A percentile compares a stretch with the other conserved stretches of the same genome.
Conservation (phyloP, 2,113 vertebrate genomes). For the Psittacula cyanocephala region DNA sequence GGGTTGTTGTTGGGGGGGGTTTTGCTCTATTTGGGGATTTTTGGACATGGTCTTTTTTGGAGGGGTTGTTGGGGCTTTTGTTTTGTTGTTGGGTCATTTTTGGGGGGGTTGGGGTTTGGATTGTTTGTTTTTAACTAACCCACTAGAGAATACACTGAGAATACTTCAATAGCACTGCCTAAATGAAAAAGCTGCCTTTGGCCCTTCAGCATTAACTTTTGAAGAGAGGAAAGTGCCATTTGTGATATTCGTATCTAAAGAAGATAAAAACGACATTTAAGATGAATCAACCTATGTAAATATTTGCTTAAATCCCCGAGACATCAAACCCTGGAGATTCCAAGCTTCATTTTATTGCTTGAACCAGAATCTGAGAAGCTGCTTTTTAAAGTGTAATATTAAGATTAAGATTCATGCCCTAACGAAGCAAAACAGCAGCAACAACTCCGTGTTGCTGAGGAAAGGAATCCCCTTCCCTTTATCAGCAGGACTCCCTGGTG, state of each 20-base stretch:
- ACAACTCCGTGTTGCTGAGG: background rate
- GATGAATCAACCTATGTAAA: background rate
- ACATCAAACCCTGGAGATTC: background rate
- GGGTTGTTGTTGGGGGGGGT: fast-evolving
- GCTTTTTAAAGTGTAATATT: background rate
- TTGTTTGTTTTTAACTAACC: background rate
- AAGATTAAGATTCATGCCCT: background rate
- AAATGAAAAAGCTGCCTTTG: background rate
- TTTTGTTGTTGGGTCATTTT: background rate
- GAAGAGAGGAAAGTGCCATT: background rate
- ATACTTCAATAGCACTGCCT: background rate
- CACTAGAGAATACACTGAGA: background rate
- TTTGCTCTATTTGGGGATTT: background rate
- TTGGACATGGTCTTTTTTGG: background rate
- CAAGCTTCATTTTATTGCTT: background rate
- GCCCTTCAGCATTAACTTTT: background rate
- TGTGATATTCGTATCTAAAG: background rate
- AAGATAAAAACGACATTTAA: background rate
- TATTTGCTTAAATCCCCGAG: background rate
- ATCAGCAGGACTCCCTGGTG: background rate
- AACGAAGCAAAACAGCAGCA: background rate
- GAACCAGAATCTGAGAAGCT: background rate
- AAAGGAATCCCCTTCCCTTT: background rate
- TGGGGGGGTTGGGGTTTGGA: background rate
- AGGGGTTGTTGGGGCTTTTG: background rate